These are phyloP conservation scores for Ochotona princeps DNA, from an alignment of 2,113 vertebrate genomes.

Conservation along the genomic window DNA sequence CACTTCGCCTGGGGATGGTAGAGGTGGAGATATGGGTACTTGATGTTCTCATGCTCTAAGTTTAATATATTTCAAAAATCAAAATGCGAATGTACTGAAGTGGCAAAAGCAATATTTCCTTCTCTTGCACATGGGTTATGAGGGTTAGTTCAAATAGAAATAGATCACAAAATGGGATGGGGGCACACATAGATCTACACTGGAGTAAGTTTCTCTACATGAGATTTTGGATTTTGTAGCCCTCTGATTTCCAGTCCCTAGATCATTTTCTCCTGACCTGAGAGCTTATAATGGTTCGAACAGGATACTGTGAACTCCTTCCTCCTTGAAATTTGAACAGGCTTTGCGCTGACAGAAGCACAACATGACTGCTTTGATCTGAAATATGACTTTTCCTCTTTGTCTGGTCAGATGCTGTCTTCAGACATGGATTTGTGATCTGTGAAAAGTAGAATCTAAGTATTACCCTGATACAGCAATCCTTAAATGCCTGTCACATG, in stretches of 20 bases:
- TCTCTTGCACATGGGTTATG: not conserved
- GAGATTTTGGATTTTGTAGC: constrained; percentile 28
- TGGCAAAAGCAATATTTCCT: not conserved
- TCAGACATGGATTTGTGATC: constrained; percentile 17
- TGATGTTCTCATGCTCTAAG: not conserved
- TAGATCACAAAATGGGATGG: not conserved
- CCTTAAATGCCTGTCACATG: not conserved
- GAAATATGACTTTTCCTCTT: constrained; percentile 1
- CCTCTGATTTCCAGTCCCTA: constrained; percentile 9
- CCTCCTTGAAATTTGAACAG: constrained; percentile 58
- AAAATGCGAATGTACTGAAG: not conserved
- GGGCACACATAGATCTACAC: constrained; percentile 11
- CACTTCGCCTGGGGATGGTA: not conserved
- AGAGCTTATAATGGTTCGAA: constrained; percentile 43
- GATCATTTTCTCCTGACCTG: constrained; percentile 48
- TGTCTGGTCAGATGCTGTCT: constrained; percentile 18
- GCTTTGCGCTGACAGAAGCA: constrained; percentile 48
- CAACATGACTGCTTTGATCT: constrained; percentile 51
- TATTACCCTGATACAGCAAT: not conserved
- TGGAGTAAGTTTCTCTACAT: not conserved
- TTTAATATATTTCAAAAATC: constrained; percentile 36
- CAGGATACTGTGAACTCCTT: constrained; percentile 11
- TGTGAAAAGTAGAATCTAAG: not conserved
- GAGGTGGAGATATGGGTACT: not conserved
- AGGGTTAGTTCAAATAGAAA: constrained; percentile 1